Base-by-base conservation (phyloP, 1,140 invertebrate genomes). In the Cylas formicarius region DNA sequence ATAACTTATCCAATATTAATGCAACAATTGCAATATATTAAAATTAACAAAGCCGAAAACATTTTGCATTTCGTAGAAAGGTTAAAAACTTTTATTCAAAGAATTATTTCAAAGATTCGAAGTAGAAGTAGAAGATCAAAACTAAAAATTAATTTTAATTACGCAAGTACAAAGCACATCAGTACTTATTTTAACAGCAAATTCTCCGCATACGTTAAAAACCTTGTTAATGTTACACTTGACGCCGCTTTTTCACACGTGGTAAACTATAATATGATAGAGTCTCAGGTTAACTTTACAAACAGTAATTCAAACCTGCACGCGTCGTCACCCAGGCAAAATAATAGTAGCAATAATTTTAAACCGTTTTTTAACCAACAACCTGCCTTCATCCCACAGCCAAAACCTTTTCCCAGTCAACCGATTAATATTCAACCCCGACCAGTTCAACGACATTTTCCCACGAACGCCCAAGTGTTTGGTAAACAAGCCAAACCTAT, bases 1-100 rank as follows among this genome's bases (percentile, higher is more conserved):
- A n/a, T n/a, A n/a, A n/a, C n/a, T n/a, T 32, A 32, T n/a, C n/a
- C 7, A 32, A 32, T 7, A 5, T 6, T 6, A 13, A 13, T 36
- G 34, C 5, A 14, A 21, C 7, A 9, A 6, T 13, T 18, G 34
- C 14, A 20, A 36, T 13, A 20, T 36, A 19, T 36, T 19, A 32
- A 6, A 32, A 32, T 6, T 8, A 32, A 6, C 17, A 32, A 13
- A 13, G 11, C 7, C 7, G 29, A 32, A 32, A 32, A n/a, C 7
- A 32, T 32, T 32, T 11, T 32, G 6, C 29, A 32, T 13, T 32
- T 32, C 17, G 29, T n/a, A n/a, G n/a, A n/a, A n/a, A n/a, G n/a
- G n/a, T n/a, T n/a, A 32, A 32, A 32, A 36, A 18, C n/a, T 2
- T 38, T 38, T 38, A 16, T 28, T 8, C 36, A 38, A 17, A 38